Evolutionary conservation across 2,113 vertebrate species (phyloP).

Genomic region (Platichthys stellatus): DNA sequence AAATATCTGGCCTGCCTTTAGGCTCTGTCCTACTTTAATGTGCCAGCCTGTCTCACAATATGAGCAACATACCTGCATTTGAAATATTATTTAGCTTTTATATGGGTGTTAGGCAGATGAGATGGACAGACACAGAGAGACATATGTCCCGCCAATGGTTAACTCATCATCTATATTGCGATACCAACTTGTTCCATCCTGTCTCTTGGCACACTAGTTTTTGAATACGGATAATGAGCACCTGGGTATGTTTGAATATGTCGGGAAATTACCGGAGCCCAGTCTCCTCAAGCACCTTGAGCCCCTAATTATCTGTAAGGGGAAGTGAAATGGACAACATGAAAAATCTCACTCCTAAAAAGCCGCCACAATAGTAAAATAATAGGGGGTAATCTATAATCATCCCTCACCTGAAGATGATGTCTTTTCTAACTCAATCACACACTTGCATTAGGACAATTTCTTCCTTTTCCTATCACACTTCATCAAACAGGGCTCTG

Average conservation of each 20-base stretch:
- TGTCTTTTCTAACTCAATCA: constrained; percentile 82
- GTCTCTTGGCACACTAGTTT: too few relatives aligned
- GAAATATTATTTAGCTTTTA: not conserved
- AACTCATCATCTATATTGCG: constrained; percentile 24
- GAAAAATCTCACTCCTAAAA: constrained; percentile 52
- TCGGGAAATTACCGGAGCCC: constrained; percentile 50
- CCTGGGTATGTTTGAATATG: constrained; percentile 38
- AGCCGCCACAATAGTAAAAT: constrained; percentile 64
- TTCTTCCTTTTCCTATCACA: constrained; percentile 80
- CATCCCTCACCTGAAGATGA: constrained; percentile 60
- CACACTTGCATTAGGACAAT: constrained; percentile 72
- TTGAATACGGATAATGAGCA: too few relatives aligned
- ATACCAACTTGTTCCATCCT: constrained; percentile 16
- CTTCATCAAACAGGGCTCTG: constrained; percentile 75
- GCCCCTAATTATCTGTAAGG: constrained; percentile 52
- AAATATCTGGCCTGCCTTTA: constrained; percentile 30
- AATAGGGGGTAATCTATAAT: constrained; percentile 73
- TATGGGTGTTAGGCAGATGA: not conserved
- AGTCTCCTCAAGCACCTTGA: constrained; percentile 25
- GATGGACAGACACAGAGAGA: not conserved
- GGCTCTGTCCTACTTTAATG: constrained; percentile 19
- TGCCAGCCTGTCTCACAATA: constrained; percentile 2
- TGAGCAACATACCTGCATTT: constrained; percentile 12
- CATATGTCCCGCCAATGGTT: constrained; percentile 42
- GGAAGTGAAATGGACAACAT: constrained; percentile 69